phyloP scores from a whole-genome alignment of 2,797 vertebrate genomes.

The Catostomus latipinnis region DNA sequence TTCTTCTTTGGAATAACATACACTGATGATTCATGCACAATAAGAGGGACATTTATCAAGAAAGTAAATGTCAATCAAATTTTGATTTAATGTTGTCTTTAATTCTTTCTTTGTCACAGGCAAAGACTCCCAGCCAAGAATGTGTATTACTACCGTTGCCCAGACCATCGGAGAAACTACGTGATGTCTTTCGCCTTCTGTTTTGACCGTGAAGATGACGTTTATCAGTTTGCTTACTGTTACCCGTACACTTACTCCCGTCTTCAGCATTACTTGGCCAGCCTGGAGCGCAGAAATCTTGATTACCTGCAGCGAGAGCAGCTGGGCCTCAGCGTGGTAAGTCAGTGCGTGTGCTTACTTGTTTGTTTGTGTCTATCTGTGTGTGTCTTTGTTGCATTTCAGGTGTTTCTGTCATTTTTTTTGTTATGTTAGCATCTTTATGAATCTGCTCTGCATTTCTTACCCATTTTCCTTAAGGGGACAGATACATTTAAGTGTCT shows the following conservation, averaged over 20 bases:
- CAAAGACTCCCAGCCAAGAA: slow-evolving; percentile 95
- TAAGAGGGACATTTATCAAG: neutral
- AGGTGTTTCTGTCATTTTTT: slow-evolving; percentile 16
- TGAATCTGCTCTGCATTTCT: slow-evolving; percentile 65
- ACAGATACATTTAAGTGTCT: slow-evolving; percentile 39
- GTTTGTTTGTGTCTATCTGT: slow-evolving; percentile 18
- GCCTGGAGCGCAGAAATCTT: slow-evolving; percentile 89
- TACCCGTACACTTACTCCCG: slow-evolving; percentile 97
- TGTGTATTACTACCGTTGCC: slow-evolving; percentile 97
- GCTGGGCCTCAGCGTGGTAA: slow-evolving; percentile 95
- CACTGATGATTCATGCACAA: neutral
- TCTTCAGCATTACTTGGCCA: slow-evolving; percentile 93
- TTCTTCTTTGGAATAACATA: neutral
- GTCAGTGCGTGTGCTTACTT: slow-evolving; percentile 59
- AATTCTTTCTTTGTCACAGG: slow-evolving; percentile 77
- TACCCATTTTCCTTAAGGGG: slow-evolving; percentile 66
- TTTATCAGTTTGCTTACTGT: slow-evolving; percentile 97
- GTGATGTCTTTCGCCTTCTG: slow-evolving; percentile 99
- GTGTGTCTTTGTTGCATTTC: slow-evolving; percentile 14
- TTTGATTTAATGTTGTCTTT: neutral
- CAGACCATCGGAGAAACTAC: slow-evolving; percentile 94
- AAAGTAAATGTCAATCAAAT: neutral
- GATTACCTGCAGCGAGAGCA: slow-evolving; percentile 90
- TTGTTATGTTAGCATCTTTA: slow-evolving; percentile 28
- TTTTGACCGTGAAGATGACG: slow-evolving; percentile 94